These are phyloP conservation scores for Coryphaenoides rupestris DNA, from an alignment of 2,113 vertebrate species.

Conservation along the genomic window DNA sequence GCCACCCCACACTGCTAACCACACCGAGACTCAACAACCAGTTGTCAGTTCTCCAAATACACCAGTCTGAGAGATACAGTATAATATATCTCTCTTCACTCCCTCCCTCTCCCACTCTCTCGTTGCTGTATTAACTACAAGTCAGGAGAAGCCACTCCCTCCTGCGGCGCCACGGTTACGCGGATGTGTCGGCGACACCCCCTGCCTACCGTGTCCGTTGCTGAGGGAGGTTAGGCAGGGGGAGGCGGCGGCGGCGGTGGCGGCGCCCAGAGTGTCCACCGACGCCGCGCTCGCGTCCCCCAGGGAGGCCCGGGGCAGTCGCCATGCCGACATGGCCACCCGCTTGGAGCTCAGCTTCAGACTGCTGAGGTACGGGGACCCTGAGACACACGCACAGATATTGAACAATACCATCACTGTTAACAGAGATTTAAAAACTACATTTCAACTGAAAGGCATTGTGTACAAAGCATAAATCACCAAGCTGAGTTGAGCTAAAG, in stretches of 20 bases:
- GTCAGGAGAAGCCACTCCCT: constrained; percentile 1
- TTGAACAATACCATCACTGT: no score
- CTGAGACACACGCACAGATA: constrained; percentile 55
- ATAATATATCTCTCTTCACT: background rate
- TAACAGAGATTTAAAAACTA: background rate
- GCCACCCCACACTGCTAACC: no score
- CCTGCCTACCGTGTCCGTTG: constrained; percentile 68
- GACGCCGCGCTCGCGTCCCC: constrained; percentile 47
- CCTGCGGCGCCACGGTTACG: background rate
- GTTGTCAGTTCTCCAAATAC: no score
- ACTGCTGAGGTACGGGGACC: constrained; percentile 84
- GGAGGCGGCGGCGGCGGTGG: constrained; percentile 50
- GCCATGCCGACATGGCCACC: constrained; percentile 70
- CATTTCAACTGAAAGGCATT: background rate
- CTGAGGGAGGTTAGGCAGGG: constrained; percentile 71
- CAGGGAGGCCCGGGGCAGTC: constrained; percentile 69
- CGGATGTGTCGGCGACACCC: constrained; percentile 1
- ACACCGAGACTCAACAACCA: no score
- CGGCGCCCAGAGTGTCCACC: constrained; percentile 49
- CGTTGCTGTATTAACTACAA: background rate
- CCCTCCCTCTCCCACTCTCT: background rate
- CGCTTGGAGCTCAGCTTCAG: constrained; percentile 73
- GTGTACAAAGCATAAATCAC: background rate
- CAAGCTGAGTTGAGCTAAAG: background rate
- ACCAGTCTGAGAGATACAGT: background rate